A percentile compares a stretch with the other conserved stretches of the same genome.
Conservation (phyloP, 2,888 invertebrate species). For the Proisotoma minuta region DNA sequence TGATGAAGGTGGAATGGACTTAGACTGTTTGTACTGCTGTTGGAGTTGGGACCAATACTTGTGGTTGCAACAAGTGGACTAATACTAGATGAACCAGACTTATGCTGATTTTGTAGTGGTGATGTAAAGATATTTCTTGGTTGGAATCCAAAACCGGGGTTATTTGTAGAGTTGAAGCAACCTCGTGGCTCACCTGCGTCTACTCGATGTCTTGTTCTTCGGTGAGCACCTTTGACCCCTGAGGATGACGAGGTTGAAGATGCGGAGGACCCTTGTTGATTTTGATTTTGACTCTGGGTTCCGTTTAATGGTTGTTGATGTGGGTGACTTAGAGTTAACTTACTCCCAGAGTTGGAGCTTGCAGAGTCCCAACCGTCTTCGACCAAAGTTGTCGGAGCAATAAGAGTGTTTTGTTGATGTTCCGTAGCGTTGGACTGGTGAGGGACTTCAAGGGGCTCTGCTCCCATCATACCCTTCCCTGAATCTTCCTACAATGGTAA, state of each 20-base stretch:
- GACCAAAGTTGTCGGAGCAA: slow-evolving; percentile 6
- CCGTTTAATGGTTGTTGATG: neutral
- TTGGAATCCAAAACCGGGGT: slow-evolving; percentile 56
- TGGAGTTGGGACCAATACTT: neutral
- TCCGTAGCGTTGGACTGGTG: slow-evolving; percentile 9
- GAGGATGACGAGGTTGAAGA: neutral
- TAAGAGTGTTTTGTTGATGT: slow-evolving; percentile 13
- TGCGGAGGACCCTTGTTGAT: neutral
- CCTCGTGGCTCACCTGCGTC: slow-evolving; percentile 93
- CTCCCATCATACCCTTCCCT: slow-evolving; percentile 32
- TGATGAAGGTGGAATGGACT: slow-evolving; percentile 8
- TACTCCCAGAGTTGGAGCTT: neutral
- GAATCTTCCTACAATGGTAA: neutral
- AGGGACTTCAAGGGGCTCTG: slow-evolving; percentile 40
- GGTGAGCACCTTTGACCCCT: neutral
- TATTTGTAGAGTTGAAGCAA: slow-evolving; percentile 64
- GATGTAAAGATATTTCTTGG: slow-evolving; percentile 77
- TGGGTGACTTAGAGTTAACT: neutral
- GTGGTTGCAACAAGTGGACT: slow-evolving; percentile 2
- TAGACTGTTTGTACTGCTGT: neutral
- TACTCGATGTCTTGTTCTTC: slow-evolving; percentile 54
- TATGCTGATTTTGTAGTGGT: neutral
- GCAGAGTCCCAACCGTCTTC: slow-evolving; percentile 13
- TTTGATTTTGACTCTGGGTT: neutral
- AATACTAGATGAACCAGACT: neutral